Conservation (phyloP, 64 coral and sea anemone genomes). For the Montipora foliosa region DNA sequence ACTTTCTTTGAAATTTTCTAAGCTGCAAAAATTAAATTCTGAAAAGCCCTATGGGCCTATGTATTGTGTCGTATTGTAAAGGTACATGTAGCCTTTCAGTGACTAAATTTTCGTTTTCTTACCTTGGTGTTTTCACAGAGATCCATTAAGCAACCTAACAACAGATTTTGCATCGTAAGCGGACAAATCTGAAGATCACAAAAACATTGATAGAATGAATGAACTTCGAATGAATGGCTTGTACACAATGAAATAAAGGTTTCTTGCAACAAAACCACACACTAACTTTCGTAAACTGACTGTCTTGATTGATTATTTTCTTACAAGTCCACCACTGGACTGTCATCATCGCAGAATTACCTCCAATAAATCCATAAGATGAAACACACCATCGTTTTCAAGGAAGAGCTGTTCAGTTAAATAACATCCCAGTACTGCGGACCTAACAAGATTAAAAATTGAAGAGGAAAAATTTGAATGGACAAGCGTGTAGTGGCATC, state of each 20-base stretch:
- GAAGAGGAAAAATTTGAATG: neutral
- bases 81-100: too few relatives aligned
- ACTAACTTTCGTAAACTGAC: too few relatives aligned
- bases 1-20: too few relatives aligned
- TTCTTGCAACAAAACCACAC: too few relatives aligned
- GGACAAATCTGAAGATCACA: constrained; percentile 77
- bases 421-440: constrained; percentile 92
- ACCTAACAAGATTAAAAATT: constrained; percentile 60
- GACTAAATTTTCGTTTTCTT: neutral
- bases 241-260: too few relatives aligned
- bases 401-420: constrained; percentile 93
- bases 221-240: neutral
- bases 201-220: neutral
- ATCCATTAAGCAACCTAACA: constrained; percentile 92
- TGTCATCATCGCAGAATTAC: constrained; percentile 2
- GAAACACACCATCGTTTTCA: constrained; percentile 94
- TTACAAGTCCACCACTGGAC: too few relatives aligned
- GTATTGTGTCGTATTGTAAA: too few relatives aligned
- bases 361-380: constrained; percentile 93
- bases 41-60: too few relatives aligned
- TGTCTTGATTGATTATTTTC: too few relatives aligned
- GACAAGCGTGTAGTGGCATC: neutral
- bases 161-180: constrained; percentile 87
- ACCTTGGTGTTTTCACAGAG: constrained; percentile 97
- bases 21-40: too few relatives aligned